A percentile compares a stretch with the other conserved stretches of the same genome.
phyloP scores from a whole-genome alignment of 2,797 vertebrate species.

The Falco biarmicus region DNA sequence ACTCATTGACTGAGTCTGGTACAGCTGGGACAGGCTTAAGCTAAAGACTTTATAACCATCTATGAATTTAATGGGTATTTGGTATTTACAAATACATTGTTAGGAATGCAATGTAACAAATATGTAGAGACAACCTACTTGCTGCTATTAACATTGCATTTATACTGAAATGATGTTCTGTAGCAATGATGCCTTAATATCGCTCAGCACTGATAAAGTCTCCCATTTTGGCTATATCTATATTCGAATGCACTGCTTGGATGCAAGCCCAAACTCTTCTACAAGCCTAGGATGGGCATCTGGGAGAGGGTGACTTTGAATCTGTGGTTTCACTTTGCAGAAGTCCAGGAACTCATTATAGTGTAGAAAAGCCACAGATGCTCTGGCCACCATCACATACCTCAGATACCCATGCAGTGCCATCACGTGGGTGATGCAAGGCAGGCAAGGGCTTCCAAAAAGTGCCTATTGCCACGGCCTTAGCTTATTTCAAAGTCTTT shows the following conservation, averaged over 20 bases:
- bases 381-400: rapidly evolving
- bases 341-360: background rate
- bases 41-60: background rate
- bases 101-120: background rate
- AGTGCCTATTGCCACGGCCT: rapidly evolving
- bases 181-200: background rate
- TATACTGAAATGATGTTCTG: background rate
- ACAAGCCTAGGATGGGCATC: background rate
- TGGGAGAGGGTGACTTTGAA: background rate
- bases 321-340: background rate
- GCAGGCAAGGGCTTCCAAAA: background rate
- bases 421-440: background rate
- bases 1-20: background rate
- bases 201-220: background rate
- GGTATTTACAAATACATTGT: background rate
- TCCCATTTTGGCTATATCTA: background rate
- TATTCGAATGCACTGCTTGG: background rate
- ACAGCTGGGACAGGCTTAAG: background rate
- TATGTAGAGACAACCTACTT: background rate
- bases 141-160: background rate
- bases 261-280: background rate
- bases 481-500: background rate
- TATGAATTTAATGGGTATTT: background rate
- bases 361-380: background rate
- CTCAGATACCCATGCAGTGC: background rate